phyloP scores from a whole-genome alignment of 2,797 vertebrate genomes.

The Heterohyrax brucei region DNA sequence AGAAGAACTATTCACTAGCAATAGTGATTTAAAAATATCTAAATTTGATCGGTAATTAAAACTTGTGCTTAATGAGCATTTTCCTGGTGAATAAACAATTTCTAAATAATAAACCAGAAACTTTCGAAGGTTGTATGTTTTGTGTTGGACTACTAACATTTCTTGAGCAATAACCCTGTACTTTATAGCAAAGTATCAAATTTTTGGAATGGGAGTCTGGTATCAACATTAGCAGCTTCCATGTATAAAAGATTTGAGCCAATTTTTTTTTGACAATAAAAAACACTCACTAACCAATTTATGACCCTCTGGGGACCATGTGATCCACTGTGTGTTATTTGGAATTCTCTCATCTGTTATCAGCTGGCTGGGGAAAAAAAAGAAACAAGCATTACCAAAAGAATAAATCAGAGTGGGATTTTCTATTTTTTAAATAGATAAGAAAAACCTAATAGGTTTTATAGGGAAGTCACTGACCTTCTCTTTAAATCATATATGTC shows the following conservation, averaged over 20 bases:
- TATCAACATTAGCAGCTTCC: neutral
- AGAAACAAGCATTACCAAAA: constrained; percentile 69
- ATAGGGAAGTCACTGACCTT: constrained; percentile 88
- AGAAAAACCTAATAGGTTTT: constrained; percentile 25
- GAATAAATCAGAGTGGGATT: constrained; percentile 18
- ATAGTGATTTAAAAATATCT: neutral
- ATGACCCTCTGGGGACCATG: constrained; percentile 92
- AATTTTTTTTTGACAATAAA: constrained; percentile 30
- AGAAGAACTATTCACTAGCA: neutral
- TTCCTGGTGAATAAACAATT: constrained; percentile 52
- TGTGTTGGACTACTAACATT: constrained; percentile 30
- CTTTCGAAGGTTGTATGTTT: constrained; percentile 40
- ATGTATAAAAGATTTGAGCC: constrained; percentile 3
- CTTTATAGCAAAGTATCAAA: constrained; percentile 18
- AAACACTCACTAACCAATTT: constrained; percentile 91
- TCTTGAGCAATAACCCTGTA: neutral
- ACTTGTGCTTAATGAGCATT: constrained; percentile 15
- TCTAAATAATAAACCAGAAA: neutral
- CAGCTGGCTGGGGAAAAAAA: constrained; percentile 83
- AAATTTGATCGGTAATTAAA: constrained; percentile 6
- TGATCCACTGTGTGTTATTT: constrained; percentile 89
- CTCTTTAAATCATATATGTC: constrained; percentile 89
- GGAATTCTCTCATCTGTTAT: constrained; percentile 84
- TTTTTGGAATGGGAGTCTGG: constrained; percentile 22
- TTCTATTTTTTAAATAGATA: constrained; percentile 42